Conservation (phyloP, 2,888 invertebrate genomes). For the Agriopis aurantiaria region DNA sequence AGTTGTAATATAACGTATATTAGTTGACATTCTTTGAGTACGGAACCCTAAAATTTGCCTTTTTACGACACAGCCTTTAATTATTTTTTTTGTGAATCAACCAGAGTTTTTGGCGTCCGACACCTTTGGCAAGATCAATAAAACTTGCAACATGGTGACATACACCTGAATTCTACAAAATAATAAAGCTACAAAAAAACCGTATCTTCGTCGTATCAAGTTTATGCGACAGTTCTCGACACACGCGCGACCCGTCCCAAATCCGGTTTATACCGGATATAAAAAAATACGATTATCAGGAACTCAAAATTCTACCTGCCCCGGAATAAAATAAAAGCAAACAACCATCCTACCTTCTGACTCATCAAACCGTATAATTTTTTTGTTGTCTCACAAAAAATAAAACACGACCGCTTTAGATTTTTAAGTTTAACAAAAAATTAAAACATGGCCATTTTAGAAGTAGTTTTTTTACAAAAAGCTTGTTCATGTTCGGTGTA, state of each 20-base stretch:
- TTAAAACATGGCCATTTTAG: conserved; percentile 19
- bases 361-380: conserved; percentile 28
- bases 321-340: conserved; percentile 27
- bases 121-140: neutral
- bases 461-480: conserved; percentile 38
- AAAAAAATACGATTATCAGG: conserved; percentile 23
- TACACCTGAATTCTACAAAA: neutral
- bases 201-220: conserved; percentile 1
- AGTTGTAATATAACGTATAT: too few species aligned
- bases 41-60: too few species aligned
- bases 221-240: conserved; percentile 1
- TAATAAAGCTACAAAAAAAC: neutral
- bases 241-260: neutral
- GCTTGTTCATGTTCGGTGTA: conserved; percentile 41
- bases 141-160: neutral
- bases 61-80: too few species aligned
- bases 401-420: conserved; percentile 17
- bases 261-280: conserved; percentile 17
- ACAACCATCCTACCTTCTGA: conserved; percentile 26
- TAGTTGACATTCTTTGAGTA: too few species aligned
- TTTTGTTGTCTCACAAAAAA: conserved; percentile 17
- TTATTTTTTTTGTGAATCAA: neutral
- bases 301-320: conserved; percentile 30
- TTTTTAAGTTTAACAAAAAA: neutral
- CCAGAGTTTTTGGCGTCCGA: neutral